A percentile compares a stretch with the other conserved stretches of the same genome.
phyloP scores from a whole-genome alignment of 2,888 invertebrate species.

The Galeopsomyia nigrocyanea region DNA sequence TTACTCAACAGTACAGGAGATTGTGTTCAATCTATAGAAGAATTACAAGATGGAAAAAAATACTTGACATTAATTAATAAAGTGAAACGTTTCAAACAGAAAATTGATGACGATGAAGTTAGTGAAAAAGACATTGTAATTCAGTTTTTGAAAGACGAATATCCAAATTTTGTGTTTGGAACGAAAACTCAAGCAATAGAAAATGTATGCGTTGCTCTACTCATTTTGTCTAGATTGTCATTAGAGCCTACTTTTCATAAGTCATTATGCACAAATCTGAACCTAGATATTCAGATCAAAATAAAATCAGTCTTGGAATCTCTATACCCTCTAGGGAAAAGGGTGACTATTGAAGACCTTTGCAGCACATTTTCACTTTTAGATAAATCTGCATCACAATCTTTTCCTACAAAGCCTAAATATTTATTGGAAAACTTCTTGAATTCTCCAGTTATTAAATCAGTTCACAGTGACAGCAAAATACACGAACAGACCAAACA shows the following conservation, averaged over 20 bases:
- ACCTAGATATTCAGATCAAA: conserved; percentile 71
- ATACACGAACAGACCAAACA: conserved; percentile 68
- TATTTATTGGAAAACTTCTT: conserved; percentile 58
- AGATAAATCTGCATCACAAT: conserved; percentile 43
- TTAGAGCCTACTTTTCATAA: conserved; percentile 72
- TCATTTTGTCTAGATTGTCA: conserved; percentile 72
- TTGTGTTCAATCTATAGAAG: conserved; percentile 46
- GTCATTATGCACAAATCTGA: conserved; percentile 72
- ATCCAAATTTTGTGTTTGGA: conserved; percentile 69
- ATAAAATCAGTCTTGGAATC: conserved; percentile 72
- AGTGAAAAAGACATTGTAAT: conserved; percentile 15
- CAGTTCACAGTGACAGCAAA: conserved; percentile 57
- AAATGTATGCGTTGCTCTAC: conserved; percentile 69
- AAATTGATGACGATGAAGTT: not conserved
- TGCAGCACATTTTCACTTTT: conserved; percentile 67
- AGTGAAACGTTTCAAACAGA: conserved; percentile 52
- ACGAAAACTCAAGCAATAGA: conserved; percentile 63
- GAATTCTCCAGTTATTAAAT: conserved; percentile 59
- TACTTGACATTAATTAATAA: conserved; percentile 57
- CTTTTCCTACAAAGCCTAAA: conserved; percentile 52
- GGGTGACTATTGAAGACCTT: conserved; percentile 68
- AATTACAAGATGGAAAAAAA: conserved; percentile 55
- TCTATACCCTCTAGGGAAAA: conserved; percentile 70
- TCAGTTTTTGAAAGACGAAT: conserved; percentile 60
- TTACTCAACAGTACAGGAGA: conserved; percentile 8